Base-by-base conservation (phyloP, 2,797 vertebrate genomes). In the Anomalospiza imberbis region DNA sequence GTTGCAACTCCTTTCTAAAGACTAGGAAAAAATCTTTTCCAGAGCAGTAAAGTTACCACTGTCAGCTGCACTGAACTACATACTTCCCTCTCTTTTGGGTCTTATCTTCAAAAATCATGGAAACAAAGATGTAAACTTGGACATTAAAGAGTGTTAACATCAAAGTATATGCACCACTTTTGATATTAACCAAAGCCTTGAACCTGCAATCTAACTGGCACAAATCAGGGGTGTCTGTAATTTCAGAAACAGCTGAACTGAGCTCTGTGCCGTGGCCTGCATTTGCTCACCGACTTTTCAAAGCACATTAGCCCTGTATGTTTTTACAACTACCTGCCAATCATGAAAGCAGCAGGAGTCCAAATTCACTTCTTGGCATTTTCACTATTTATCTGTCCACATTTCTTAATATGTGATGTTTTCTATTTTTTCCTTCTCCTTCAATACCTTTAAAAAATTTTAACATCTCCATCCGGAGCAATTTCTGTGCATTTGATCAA, bases 51-150 rank as follows among this genome's bases (percentile, higher is more conserved):
- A 89, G 94, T 94, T 96, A 94, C 82, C 83, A 47, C 79, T 58
- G 88, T 57, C 88, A 78, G 60, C 89, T 60, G 29, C 85, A 94
- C 73, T 95, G 85, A 94, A 94, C 88, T 86, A 70, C 55, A 0
- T 29, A 94, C 91, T 93, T 91, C 80, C 66, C 74, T 87, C 73
- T 94, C 89, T 88, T 95, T 88, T 0, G 45, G 85, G 60, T 91
- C 91, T 92, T 88, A 93, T 86, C 95, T 95, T 95, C 92, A 96
- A 96, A 96, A 94, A 95, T 96, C 94, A 91, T 0, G 42, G 95
- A 96, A 95, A 96, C 91, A 94, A 97, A 95, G 92, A 94, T 88
- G 85, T 93, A 97, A 96, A 97, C 91, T 94, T 82, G 89, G 82
- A 91, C 92, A 93, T 93, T 95, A 95, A 96, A 96, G 94, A 90